Percentiles rank a stretch among this genome's conserved stretches.
Conservation (phyloP, 2,888 invertebrate genomes). For the Ormyrus labotus region DNA sequence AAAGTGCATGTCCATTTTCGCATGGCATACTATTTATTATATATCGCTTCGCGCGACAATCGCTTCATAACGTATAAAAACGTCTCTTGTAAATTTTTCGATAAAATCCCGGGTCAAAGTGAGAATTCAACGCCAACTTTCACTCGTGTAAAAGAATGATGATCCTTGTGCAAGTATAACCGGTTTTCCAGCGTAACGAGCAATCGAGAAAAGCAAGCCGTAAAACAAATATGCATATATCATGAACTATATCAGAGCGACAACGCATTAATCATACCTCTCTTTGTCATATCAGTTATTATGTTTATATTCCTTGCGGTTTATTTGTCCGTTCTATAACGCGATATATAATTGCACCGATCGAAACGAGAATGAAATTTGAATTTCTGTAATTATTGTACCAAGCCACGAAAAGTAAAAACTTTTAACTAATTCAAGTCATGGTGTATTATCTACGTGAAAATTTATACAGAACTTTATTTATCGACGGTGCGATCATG, state of each 20-base stretch:
- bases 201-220: slow-evolving; percentile 23
- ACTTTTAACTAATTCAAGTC: too few relatives aligned
- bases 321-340: slow-evolving; percentile 11
- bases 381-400: slow-evolving; percentile 51
- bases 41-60: slow-evolving; percentile 29
- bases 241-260: slow-evolving; percentile 24
- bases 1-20: slow-evolving; percentile 50
- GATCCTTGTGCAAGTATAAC: neutral
- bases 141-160: too few relatives aligned
- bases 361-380: too few relatives aligned
- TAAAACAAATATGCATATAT: slow-evolving; percentile 20
- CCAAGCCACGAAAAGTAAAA: neutral
- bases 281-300: slow-evolving; percentile 50
- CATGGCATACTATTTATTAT: slow-evolving; percentile 33
- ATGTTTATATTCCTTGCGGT: slow-evolving; percentile 22
- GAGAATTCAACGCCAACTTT: neutral
- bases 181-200: slow-evolving; percentile 7
- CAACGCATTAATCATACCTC: slow-evolving; percentile 40
- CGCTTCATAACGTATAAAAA: slow-evolving; percentile 11
- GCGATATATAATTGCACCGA: neutral
- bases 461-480: slow-evolving; percentile 35
- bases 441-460: neutral
- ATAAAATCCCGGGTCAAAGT: neutral
- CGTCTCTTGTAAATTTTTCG: neutral
- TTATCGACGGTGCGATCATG: slow-evolving; percentile 22